Evolutionary conservation across 2,888 invertebrate species (phyloP).

Genomic region (Tenthredo distinguenda): DNA sequence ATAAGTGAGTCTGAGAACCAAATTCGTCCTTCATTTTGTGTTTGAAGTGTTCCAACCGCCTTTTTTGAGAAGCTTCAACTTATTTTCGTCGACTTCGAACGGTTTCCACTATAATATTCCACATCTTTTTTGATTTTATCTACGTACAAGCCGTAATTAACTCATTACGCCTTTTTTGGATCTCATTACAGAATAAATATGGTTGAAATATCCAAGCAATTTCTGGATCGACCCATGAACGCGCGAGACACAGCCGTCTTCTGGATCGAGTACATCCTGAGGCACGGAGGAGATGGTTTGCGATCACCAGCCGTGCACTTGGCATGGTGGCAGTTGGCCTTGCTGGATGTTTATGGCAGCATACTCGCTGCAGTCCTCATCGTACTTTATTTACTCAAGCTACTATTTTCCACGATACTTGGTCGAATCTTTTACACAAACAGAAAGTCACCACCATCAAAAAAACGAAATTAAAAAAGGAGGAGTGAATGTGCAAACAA

Average conservation of each 20-base stretch:
- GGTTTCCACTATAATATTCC: too few species aligned
- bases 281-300: constrained; percentile 61
- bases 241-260: constrained; percentile 63
- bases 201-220: constrained; percentile 58
- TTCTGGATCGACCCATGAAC: constrained; percentile 63
- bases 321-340: constrained; percentile 67
- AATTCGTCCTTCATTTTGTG: not conserved
- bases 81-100: not conserved
- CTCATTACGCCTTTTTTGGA: not conserved
- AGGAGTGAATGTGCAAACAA: too few species aligned
- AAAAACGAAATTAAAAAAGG: constrained; percentile 8
- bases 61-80: too few species aligned
- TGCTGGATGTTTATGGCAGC: constrained; percentile 67
- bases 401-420: not conserved
- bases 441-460: not conserved
- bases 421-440: not conserved
- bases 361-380: constrained; percentile 26
- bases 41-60: too few species aligned
- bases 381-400: not conserved
- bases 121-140: not conserved
- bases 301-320: constrained; percentile 68
- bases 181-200: constrained; percentile 60
- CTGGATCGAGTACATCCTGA: constrained; percentile 63
- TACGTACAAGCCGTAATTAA: not conserved
- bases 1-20: constrained; percentile 60